Evolutionary conservation across 2,113 vertebrate genomes (phyloP).

Genomic region (Vidua chalybeata): DNA sequence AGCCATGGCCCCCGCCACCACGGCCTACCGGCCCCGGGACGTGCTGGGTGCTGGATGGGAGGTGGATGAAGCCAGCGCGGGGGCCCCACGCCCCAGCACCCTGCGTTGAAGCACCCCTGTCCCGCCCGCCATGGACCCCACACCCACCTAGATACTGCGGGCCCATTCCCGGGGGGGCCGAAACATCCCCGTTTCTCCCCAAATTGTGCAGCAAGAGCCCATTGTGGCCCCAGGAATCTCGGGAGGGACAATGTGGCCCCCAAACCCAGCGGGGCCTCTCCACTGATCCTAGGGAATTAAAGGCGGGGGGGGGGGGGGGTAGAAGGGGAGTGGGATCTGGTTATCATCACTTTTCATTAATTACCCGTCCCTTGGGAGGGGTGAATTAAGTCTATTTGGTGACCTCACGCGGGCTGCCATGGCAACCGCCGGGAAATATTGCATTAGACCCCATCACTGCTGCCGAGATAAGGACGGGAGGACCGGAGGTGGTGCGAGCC

Average conservation of each 20-base stretch:
- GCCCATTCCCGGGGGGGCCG: accelerated
- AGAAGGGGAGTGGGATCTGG: constrained; percentile 26
- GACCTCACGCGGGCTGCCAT: constrained; percentile 64
- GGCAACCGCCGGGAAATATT: constrained; percentile 65
- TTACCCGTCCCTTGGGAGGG: constrained; percentile 55
- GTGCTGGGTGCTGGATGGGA: not conserved
- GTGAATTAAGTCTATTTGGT: constrained; percentile 67
- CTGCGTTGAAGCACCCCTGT: not conserved
- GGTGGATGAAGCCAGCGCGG: not conserved
- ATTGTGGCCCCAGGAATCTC: not conserved
- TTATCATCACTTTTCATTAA: constrained; percentile 63
- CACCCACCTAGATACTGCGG: not conserved
- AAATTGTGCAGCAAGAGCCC: not conserved
- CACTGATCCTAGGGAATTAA: not conserved
- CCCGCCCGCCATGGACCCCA: not conserved
- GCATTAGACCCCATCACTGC: constrained; percentile 50
- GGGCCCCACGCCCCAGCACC: not conserved
- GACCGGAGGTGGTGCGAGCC: not conserved
- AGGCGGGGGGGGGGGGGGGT: too few relatives aligned
- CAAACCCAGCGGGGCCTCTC: not conserved
- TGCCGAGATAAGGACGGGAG: not conserved
- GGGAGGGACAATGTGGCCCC: not conserved
- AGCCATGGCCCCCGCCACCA: not conserved
- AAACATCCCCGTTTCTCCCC: not conserved
- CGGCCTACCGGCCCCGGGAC: too few relatives aligned